Base-by-base conservation (phyloP, 1,140 invertebrate genomes). In the Diabrotica undecimpunctata region DNA sequence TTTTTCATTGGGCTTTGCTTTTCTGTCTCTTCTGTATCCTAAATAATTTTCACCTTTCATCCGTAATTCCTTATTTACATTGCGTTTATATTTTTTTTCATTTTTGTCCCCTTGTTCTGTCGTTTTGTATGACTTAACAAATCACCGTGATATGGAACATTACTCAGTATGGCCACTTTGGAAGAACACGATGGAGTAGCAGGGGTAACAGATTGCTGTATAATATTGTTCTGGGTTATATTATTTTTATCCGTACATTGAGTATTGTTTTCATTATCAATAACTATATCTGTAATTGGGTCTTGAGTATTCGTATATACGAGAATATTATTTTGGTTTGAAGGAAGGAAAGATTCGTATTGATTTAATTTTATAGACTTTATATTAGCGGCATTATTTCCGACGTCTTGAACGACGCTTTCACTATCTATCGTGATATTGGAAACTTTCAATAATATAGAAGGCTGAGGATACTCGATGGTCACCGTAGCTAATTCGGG, bases 21-120 rank as follows among this genome's bases (percentile, higher is more conserved):
- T 54, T 54, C 7, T 54, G 53, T 54, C 53, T 54, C 53, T 54
- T 54, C 53, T 54, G 53, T 54, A 54, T 54, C 53, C 53, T 54
- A 54, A 54, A 54, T 54, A 12, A 54, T 54, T 54, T 54, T 54
- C 53, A 54, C 39, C 39, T 46, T 46, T 46, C 39, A 46, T 46
- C 57, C 57, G 57, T 39, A 59, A 39, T 59, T 59, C 57, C 41
- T 59, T 59, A 59, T 59, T 59, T 7, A 39, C 13, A 39, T 59
- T 59, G 6, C 57, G 37, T 59, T 59, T 37, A 59, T 59, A 59
- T 59, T 39, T 59, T 5, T 59, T 59, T 6, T n/a, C 7, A 39
- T 59, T 37, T 39, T 59, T 59, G 37, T 25, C 6, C 13, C 35
- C 57, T 37, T 59, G 37, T 8, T 59, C 39, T n/a, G 37, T 25